phyloP scores from a whole-genome alignment of 30 jellyfish, hydroid and myxozoan species.

The Chironex yamaguchii region DNA sequence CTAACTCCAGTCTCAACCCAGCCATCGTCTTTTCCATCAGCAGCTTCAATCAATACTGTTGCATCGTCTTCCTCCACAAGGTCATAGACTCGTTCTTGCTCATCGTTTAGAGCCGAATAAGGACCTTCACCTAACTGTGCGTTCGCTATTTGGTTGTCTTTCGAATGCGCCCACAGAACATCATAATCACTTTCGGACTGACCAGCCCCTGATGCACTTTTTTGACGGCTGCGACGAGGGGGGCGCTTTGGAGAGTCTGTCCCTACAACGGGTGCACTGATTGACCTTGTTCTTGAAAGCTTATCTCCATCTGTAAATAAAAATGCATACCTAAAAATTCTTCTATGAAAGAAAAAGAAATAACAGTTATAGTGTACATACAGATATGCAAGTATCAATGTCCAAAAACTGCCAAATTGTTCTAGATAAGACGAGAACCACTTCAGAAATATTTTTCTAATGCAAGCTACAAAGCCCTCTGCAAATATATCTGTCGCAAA shows the following conservation, averaged over 20 bases:
- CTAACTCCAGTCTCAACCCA: too few relatives aligned
- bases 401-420: too few relatives aligned
- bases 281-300: too few relatives aligned
- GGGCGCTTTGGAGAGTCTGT: slow-evolving; percentile 64
- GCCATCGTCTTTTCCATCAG: neutral
- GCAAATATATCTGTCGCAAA: too few relatives aligned
- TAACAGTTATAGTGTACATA: too few relatives aligned
- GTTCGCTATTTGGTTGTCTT: neutral
- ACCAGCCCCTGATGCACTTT: slow-evolving; percentile 41
- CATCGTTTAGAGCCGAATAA: neutral
- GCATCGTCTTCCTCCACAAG: neutral
- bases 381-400: too few relatives aligned
- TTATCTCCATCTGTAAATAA: neutral
- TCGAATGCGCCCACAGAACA: slow-evolving; percentile 60
- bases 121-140: neutral
- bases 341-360: too few relatives aligned
- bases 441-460: too few relatives aligned
- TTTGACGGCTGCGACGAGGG: slow-evolving; percentile 65
- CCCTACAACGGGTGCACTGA: slow-evolving; percentile 7
- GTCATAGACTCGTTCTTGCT: neutral
- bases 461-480: too few relatives aligned
- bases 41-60: neutral
- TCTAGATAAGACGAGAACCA: too few relatives aligned
- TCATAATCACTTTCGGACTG: slow-evolving; percentile 39
- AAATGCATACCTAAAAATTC: too few relatives aligned